Evolutionary conservation across 1,140 invertebrate genomes (phyloP), one percentile per base, ranked within the genome.

Genomic region (Gonioctena quinquepunctata): DNA sequence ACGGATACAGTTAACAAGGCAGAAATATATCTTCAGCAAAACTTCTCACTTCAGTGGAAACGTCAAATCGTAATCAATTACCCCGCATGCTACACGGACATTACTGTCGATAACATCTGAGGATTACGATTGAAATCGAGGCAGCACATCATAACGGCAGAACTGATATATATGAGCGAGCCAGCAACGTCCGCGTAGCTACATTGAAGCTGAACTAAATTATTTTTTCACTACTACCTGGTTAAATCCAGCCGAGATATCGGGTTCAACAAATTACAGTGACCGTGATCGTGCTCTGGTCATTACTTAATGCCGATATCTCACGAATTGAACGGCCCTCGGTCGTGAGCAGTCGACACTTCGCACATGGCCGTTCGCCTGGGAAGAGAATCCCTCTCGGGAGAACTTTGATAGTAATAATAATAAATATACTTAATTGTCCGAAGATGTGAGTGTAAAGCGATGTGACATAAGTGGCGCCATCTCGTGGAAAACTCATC

Each of bases 181-280:
- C 54, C 11, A 22, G 11, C n/a, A 3, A 21, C 54, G n/a, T 16
- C 18, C 52, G 52, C 52, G 18, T 18, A 23, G 4, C 52, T 23
- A 54, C 52, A 23, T 54, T 49, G 25, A 18, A 42, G 63, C 63
- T 56, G 66, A 66, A 68, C 70, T 69, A 54, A 72, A 68, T 72
- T 60, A 72, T 75, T 73, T 75, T 75, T 71, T 76, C 65, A 76
- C 71, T 71, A 66, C 62, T 70, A 68, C 23, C 68, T 66, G 72
- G 64, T 71, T 73, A 71, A 76, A 73, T 70, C 68, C 66, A 74
- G 72, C 65, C 69, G 65, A 71, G 74, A 72, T 76, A 76, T 76
- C 69, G 74, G 68, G 74, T 76, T 76, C 76, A 79, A 78, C 78
- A 79, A 78, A 79, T 79, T 79, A 76, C 70, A 75, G 75, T 79